Evolutionary conservation across 2,113 vertebrate species (phyloP).

Genomic region (Triplophysa dalaica): DNA sequence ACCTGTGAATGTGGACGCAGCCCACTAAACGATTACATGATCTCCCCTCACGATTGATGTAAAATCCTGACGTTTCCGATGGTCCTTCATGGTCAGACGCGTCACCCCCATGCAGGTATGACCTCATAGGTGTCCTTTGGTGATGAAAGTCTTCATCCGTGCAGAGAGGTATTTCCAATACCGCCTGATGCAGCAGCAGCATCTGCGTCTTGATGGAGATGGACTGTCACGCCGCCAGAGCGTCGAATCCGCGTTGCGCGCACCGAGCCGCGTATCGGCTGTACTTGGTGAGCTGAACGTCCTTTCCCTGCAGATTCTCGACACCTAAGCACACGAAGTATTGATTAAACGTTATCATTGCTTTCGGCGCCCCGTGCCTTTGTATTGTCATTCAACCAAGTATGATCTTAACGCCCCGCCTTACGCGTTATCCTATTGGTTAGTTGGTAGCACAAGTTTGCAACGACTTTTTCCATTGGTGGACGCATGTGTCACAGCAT

Average conservation of each 20-base stretch:
- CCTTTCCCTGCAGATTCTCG: slow-evolving; percentile 1
- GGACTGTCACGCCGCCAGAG: slow-evolving; percentile 2
- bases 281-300: background rate
- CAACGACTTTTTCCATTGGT: slow-evolving; percentile 71
- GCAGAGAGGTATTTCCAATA: slow-evolving; percentile 34
- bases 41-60: slow-evolving; percentile 39
- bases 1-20: slow-evolving; percentile 60
- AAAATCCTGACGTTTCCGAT: slow-evolving; percentile 14
- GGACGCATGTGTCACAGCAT: slow-evolving; percentile 50
- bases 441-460: slow-evolving; percentile 61
- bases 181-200: slow-evolving; percentile 31
- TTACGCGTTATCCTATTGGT: slow-evolving; percentile 70
- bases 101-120: slow-evolving; percentile 1
- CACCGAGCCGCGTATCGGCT: background rate
- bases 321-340: slow-evolving; percentile 14
- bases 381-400: slow-evolving; percentile 76
- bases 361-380: slow-evolving; percentile 63
- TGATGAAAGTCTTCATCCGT: slow-evolving; percentile 24
- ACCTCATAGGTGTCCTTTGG: slow-evolving; percentile 47
- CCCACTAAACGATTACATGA: slow-evolving; percentile 54
- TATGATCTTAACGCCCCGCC: slow-evolving; percentile 74
- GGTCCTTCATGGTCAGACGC: slow-evolving; percentile 9
- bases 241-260: background rate
- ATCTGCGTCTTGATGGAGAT: slow-evolving; percentile 9
- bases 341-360: slow-evolving; percentile 46